phyloP scores from a whole-genome alignment of 2,797 vertebrate species.

The Darevskia mixta region DNA sequence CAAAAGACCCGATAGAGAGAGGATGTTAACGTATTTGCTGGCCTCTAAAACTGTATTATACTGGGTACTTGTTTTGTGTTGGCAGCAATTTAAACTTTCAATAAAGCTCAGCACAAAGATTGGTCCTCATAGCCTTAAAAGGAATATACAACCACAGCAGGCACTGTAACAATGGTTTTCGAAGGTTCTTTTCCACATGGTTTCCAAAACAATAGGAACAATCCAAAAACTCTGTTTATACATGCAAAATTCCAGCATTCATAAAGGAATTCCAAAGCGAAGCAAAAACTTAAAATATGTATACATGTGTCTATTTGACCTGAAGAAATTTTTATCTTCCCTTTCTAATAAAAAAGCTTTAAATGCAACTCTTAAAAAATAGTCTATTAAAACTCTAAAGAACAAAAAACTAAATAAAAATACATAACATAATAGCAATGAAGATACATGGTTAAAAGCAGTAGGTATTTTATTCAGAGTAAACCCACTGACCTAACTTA shows the following conservation, averaged over 20 bases:
- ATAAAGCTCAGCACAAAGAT: conserved; percentile 17
- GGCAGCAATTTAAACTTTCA: conserved; percentile 17
- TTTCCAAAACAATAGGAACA: neutral
- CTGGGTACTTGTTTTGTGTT: neutral
- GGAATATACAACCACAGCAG: neutral
- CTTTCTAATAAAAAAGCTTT: neutral
- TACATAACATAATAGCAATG: neutral
- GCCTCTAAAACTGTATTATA: conserved; percentile 24
- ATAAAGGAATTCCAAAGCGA: neutral
- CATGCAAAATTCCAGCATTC: too few species aligned
- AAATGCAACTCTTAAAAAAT: neutral
- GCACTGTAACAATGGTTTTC: too few species aligned
- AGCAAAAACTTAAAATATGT: neutral
- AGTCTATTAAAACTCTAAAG: neutral
- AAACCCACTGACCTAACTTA: too few species aligned
- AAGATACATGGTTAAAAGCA: neutral
- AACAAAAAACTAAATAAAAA: neutral
- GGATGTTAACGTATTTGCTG: neutral
- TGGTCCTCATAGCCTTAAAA: conserved; percentile 37
- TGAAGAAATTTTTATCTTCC: neutral
- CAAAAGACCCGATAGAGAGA: conserved; percentile 21
- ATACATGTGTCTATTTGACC: neutral
- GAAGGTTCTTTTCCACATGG: neutral
- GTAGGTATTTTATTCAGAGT: too few species aligned
- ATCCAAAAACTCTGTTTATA: neutral